Conservation (phyloP, 2,113 vertebrate genomes). For the Sturnira hondurensis region DNA sequence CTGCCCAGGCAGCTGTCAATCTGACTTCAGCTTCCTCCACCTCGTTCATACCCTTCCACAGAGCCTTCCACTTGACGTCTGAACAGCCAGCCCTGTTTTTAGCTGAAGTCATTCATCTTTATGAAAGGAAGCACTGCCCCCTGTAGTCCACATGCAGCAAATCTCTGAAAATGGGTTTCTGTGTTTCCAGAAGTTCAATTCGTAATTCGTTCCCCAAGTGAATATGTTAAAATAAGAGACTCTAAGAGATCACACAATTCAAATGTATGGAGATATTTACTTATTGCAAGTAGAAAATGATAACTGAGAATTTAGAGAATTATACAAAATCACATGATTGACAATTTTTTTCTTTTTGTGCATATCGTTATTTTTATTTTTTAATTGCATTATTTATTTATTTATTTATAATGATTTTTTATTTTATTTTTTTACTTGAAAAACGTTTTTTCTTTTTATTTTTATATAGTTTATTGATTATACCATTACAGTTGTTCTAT, state of each 20-base stretch:
- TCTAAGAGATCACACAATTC: not conserved
- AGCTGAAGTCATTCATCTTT: not conserved
- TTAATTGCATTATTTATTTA: too few species aligned
- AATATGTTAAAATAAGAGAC: not conserved
- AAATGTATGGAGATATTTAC: not conserved
- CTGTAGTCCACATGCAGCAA: conserved; percentile 22
- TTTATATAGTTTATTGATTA: too few species aligned
- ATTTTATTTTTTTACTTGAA: too few species aligned
- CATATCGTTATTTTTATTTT: too few species aligned
- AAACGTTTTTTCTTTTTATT: too few species aligned
- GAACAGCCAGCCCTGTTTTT: not conserved
- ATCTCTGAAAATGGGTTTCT: conserved; percentile 1
- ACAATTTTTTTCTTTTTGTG: too few species aligned
- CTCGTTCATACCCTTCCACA: not conserved
- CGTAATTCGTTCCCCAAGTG: not conserved
- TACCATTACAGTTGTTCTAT: too few species aligned
- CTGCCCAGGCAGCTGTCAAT: not conserved
- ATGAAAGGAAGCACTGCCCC: not conserved
- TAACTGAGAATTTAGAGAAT: not conserved
- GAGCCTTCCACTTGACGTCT: not conserved
- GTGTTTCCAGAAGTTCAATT: not conserved
- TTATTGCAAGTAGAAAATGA: not conserved
- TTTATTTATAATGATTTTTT: too few species aligned
- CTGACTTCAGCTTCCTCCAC: not conserved
- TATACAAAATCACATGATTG: not conserved